phyloP scores from a whole-genome alignment of 2,888 invertebrate genomes.

The Cerceris rybyensis region DNA sequence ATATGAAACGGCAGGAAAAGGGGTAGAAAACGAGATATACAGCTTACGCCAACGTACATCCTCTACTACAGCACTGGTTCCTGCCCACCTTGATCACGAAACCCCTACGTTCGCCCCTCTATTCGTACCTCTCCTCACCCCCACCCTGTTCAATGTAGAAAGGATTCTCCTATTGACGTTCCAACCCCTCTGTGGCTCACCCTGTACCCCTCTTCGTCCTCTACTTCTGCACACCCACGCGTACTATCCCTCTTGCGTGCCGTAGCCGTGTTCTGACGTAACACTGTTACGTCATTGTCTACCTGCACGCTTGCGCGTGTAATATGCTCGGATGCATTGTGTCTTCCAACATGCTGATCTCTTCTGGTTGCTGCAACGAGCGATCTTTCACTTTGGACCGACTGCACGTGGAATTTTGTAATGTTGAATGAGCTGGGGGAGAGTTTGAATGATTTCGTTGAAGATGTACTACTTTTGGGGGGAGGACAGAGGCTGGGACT shows the following conservation, averaged over 20 bases:
- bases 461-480: too few relatives aligned
- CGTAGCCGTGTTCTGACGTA: conserved; percentile 66
- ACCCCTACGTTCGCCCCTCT: conserved; percentile 31
- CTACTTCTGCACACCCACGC: conserved; percentile 51
- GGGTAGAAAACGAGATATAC: not conserved
- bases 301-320: conserved; percentile 50
- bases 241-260: conserved; percentile 51
- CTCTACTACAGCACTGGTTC: conserved; percentile 22
- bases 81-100: conserved; percentile 13
- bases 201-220: conserved; percentile 30
- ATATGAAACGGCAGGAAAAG: not conserved
- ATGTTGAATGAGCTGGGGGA: too few relatives aligned
- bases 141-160: not conserved
- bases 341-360: not conserved
- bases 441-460: too few relatives aligned
- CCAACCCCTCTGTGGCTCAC: conserved; percentile 47
- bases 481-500: too few relatives aligned
- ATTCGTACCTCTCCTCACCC: conserved; percentile 37
- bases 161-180: conserved; percentile 72
- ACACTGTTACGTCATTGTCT: conserved; percentile 67
- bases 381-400: too few relatives aligned
- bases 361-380: not conserved
- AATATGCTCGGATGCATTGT: conserved; percentile 17
- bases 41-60: not conserved
- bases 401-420: too few relatives aligned